Evolutionary conservation across 2,113 vertebrate genomes (phyloP).

Genomic region (Grus americana): DNA sequence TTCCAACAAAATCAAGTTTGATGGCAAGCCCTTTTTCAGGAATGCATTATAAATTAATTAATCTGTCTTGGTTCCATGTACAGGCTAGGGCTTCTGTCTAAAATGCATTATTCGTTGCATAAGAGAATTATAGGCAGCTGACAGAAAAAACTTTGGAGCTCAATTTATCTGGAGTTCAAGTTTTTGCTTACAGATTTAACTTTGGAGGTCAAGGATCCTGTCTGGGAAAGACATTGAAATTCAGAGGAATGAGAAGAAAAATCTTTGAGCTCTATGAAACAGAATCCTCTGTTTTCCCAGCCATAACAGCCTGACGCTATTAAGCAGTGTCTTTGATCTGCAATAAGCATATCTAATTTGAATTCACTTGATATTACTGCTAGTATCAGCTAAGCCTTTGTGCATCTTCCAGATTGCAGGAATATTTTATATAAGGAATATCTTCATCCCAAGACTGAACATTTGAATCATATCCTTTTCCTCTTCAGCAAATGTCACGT

Average conservation of each 20-base stretch:
- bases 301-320: neutral
- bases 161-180: neutral
- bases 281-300: neutral
- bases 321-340: slow-evolving; percentile 35
- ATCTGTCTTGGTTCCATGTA: neutral
- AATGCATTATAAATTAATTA: neutral
- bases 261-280: neutral
- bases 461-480: neutral
- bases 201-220: neutral
- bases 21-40: neutral
- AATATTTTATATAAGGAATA: neutral
- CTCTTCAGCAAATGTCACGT: neutral
- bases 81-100: neutral
- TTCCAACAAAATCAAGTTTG: neutral
- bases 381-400: neutral
- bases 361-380: slow-evolving; percentile 39
- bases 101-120: neutral
- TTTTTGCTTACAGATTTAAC: neutral
- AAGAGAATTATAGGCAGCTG: neutral
- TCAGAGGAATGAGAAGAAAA: slow-evolving; percentile 1
- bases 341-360: slow-evolving; percentile 42
- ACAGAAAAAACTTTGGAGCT: neutral
- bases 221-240: slow-evolving; percentile 15
- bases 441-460: neutral
- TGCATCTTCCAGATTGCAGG: neutral